Conservation (phyloP, 2,888 invertebrate species). For the Spodoptera picta region DNA sequence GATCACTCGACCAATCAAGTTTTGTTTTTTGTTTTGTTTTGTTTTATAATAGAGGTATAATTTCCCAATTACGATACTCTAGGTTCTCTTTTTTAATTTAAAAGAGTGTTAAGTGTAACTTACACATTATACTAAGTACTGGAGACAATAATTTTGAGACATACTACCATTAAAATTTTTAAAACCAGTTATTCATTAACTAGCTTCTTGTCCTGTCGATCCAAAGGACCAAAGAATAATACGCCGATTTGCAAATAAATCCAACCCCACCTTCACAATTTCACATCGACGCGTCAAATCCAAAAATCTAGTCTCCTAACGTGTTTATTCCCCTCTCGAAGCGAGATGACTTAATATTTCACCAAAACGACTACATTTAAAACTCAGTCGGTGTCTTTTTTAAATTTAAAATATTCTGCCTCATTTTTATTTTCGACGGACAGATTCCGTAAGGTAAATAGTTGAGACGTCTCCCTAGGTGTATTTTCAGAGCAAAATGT, state of each 20-base stretch:
- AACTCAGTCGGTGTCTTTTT: slow-evolving; percentile 52
- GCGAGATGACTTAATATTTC: slow-evolving; percentile 52
- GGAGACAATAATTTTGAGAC: no score
- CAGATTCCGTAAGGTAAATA: slow-evolving; percentile 66
- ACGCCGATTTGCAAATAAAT: not conserved
- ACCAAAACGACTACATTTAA: slow-evolving; percentile 60
- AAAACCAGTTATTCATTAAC: no score
- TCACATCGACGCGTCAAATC: not conserved
- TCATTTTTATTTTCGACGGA: slow-evolving; percentile 68
- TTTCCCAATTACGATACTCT: no score
- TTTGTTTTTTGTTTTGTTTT: no score
- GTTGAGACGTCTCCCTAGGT: slow-evolving; percentile 56
- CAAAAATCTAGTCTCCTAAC: not conserved
- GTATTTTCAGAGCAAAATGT: slow-evolving; percentile 53
- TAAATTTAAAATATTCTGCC: slow-evolving; percentile 69
- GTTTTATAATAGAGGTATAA: no score
- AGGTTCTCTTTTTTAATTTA: no score
- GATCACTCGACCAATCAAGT: no score
- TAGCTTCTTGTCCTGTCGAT: no score
- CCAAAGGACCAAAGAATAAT: no score
- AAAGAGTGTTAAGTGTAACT: no score
- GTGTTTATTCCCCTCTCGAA: slow-evolving; percentile 12
- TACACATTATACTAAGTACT: no score
- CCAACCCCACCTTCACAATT: not conserved
- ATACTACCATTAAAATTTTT: no score